phyloP scores from a whole-genome alignment of 2,113 vertebrate genomes.

The Odobenus rosmarus region DNA sequence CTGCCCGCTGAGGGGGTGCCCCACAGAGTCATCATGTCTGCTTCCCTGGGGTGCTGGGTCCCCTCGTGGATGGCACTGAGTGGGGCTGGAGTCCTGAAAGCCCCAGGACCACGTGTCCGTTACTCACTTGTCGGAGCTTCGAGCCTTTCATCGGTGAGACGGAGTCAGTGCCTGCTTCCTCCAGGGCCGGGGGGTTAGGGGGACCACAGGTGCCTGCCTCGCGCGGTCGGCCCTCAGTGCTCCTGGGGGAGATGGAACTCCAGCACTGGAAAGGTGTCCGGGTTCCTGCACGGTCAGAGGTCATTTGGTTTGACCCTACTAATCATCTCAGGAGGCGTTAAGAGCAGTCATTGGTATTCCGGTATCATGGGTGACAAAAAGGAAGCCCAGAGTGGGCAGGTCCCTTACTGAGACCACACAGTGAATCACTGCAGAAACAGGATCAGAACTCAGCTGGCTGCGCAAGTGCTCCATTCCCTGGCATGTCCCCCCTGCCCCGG shows the following conservation, averaged over 20 bases:
- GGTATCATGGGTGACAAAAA: background rate
- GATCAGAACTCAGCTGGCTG: background rate
- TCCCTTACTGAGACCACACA: background rate
- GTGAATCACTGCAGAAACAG: background rate
- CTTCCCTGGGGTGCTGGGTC: background rate
- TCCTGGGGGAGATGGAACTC: background rate
- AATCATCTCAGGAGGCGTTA: background rate
- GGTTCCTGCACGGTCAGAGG: background rate
- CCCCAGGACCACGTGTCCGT: background rate
- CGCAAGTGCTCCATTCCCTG: background rate
- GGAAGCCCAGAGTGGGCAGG: background rate
- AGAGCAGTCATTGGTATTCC: background rate
- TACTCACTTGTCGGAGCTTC: background rate
- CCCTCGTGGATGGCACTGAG: rapidly evolving
- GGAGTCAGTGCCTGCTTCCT: background rate
- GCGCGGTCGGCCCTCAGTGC: background rate
- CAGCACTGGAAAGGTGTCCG: background rate
- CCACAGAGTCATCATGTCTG: background rate
- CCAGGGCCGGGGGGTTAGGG: background rate
- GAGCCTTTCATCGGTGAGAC: background rate
- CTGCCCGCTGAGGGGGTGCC: background rate
- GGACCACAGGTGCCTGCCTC: background rate
- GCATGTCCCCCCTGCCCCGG: background rate
- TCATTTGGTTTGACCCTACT: background rate
- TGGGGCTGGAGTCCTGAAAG: background rate